These are phyloP conservation scores for Melanitta fusca DNA, from an alignment of 2,797 vertebrate species.

Conservation along the genomic window DNA sequence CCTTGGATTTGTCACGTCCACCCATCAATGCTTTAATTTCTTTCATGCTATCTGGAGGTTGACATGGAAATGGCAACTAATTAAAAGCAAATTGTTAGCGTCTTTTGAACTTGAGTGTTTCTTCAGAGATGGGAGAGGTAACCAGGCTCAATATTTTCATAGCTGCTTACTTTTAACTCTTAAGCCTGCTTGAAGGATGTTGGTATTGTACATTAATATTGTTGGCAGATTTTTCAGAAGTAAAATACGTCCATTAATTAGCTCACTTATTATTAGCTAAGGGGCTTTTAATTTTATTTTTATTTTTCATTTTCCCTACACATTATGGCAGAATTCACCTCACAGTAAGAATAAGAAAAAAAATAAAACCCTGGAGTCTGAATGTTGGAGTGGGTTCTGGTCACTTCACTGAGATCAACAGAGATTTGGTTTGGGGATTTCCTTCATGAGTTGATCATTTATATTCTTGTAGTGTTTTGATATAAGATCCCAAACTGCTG, in stretches of 20 bases:
- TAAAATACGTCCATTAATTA: conserved; percentile 1
- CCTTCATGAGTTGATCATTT: neutral
- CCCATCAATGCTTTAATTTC: conserved; percentile 8
- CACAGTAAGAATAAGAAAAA: neutral
- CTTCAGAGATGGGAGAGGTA: conserved; percentile 55
- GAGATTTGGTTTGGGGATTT: neutral
- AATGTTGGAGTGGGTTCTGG: neutral
- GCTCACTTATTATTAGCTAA: neutral
- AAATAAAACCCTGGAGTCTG: neutral
- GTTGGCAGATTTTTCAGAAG: conserved; percentile 13
- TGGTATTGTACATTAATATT: conserved; percentile 6
- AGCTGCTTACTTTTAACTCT: conserved; percentile 62
- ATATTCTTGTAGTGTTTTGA: neutral
- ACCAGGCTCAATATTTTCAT: conserved; percentile 36
- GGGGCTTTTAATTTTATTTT: neutral
- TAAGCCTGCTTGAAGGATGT: conserved; percentile 17
- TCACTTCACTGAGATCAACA: neutral
- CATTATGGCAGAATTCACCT: neutral
- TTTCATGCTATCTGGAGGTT: conserved; percentile 60
- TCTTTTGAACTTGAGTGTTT: conserved; percentile 66
- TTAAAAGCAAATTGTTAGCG: conserved; percentile 65
- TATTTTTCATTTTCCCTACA: neutral
- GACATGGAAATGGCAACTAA: conserved; percentile 75
- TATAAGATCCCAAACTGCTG: neutral
- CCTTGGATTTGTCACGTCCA: conserved; percentile 47